phyloP scores from a whole-genome alignment of 2,113 vertebrate species.

The Pituophis catenifer region DNA sequence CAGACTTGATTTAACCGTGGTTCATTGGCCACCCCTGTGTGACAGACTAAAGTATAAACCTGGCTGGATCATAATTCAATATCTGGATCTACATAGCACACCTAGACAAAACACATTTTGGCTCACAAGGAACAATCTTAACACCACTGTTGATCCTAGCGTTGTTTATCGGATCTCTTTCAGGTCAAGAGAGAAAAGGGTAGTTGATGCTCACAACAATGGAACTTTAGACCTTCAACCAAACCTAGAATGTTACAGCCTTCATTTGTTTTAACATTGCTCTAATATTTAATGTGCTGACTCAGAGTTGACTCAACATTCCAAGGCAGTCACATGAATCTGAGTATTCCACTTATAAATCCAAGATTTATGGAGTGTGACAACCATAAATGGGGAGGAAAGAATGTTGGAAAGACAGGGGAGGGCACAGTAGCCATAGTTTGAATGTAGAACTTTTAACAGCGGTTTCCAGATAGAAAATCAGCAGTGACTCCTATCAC shows the following conservation, averaged over 20 bases:
- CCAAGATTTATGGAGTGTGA: neutral
- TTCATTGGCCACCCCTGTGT: neutral
- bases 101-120: neutral
- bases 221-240: neutral
- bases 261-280: neutral
- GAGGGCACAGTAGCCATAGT: neutral
- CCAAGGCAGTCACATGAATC: neutral
- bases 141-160: neutral
- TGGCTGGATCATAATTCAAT: neutral
- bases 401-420: neutral
- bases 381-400: neutral
- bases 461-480: neutral
- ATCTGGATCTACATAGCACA: neutral
- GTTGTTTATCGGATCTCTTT: neutral
- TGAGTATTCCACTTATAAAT: neutral
- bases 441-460: neutral
- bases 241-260: neutral
- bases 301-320: neutral
- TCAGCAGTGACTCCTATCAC: neutral
- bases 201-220: neutral
- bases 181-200: neutral
- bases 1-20: neutral
- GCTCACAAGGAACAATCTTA: neutral
- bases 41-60: neutral
- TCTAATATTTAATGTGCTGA: neutral